Base-by-base conservation (phyloP, 2,888 invertebrate species). In the Crioceris asparagi region DNA sequence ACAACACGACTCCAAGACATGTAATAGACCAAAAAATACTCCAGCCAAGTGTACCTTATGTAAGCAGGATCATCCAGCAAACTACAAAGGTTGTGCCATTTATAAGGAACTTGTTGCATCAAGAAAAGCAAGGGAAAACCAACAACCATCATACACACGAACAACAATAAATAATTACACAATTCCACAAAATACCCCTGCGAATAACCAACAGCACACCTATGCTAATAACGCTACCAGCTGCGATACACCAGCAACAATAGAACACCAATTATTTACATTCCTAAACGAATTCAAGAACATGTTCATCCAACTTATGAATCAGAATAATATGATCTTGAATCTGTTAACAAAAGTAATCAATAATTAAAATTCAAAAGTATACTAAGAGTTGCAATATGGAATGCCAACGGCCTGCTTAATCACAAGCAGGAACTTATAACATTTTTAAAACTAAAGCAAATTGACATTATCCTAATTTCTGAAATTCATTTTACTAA, bases 401-500 rank as follows among this genome's bases (percentile, higher is more conserved):
- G 38, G 35, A 41, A 41, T 25, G 39, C 39, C 30, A 41, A 41
- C 17, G 41, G 41, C 8, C 30, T 42, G 3, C 25, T 18, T 2
- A 17, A 39, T 11, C 39, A 29, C 19, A 29, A 29, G 21, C 14
- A 36, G 4, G 29, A 36, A 12, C 10, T 35, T 7, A 2, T 7
- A 35, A 10, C 29, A 4, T 29, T 29, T 29, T 18, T 17, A 7
- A 8, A 36, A 2, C 17, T 4, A 4, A 19, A 43, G 8, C 2
- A 10, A 32, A 33, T 44, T 14, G 45, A 45, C 15, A 41, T 46
- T n/a, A 12, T 45, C n/a, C 26, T 48, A 26, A 33, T 48, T 25
- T 37, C 40, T 15, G 39, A 48, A 43, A 48, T 40, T 4, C 41
- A 42, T 18, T 39, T 44, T 14, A 47, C 46, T 38, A 29, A 38